A percentile compares a stretch with the other conserved stretches of the same genome.
These are phyloP conservation scores for Halichoeres trimaculatus DNA, from an alignment of 2,113 vertebrate genomes.

Conservation along the genomic window DNA sequence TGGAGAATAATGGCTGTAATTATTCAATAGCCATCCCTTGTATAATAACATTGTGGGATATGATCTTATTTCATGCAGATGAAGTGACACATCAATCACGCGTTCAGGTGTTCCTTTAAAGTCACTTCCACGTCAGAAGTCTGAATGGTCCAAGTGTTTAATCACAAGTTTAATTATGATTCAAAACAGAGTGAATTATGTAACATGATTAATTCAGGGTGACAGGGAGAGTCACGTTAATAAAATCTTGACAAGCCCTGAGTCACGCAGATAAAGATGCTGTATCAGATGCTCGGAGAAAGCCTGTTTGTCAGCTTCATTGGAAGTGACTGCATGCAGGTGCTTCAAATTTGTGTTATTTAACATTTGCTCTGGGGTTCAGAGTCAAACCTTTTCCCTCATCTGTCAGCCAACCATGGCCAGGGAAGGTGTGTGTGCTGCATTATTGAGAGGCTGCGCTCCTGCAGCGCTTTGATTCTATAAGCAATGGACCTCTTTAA, in stretches of 20 bases:
- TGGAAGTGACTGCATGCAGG: background rate
- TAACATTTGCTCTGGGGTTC: slow-evolving; percentile 30
- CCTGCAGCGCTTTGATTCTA: slow-evolving; percentile 58
- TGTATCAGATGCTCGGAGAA: background rate
- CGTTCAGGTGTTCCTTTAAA: slow-evolving; percentile 20
- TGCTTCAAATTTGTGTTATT: slow-evolving; percentile 29
- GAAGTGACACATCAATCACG: slow-evolving; percentile 57
- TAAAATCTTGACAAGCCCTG: slow-evolving; percentile 2
- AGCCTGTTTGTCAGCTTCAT: background rate
- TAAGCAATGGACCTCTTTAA: slow-evolving; percentile 61
- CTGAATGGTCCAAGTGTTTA: slow-evolving; percentile 24
- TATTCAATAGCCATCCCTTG: slow-evolving; percentile 18
- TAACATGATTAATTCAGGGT: slow-evolving; percentile 12
- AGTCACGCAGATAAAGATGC: background rate
- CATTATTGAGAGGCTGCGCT: slow-evolving; percentile 67
- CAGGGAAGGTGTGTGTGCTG: slow-evolving; percentile 48
- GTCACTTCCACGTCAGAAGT: slow-evolving; percentile 4
- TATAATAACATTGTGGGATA: slow-evolving; percentile 42
- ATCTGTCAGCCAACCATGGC: slow-evolving; percentile 15
- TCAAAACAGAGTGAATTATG: slow-evolving; percentile 26
- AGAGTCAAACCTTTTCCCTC: slow-evolving; percentile 31
- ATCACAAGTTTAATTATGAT: slow-evolving; percentile 30
- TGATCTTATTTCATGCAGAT: slow-evolving; percentile 40
- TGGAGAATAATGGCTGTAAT: slow-evolving; percentile 42
- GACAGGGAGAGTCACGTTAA: slow-evolving; percentile 4